These are phyloP conservation scores for Megamerina dolium DNA, from an alignment of 2,888 invertebrate species.

Conservation along the genomic window DNA sequence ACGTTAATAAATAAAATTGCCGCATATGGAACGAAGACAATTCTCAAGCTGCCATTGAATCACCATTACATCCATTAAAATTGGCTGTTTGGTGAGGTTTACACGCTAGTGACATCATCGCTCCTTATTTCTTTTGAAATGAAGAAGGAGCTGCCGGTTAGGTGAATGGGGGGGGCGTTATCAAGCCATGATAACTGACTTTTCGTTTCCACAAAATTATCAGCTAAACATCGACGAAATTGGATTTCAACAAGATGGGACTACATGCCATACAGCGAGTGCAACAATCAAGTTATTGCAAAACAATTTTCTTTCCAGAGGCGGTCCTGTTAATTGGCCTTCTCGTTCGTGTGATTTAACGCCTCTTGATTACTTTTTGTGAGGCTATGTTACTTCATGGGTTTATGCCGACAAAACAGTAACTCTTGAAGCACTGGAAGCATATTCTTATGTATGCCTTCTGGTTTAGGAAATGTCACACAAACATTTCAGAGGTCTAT, in stretches of 20 bases:
- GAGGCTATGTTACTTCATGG: neutral
- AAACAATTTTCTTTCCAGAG: neutral
- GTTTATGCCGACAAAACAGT: conserved; percentile 1
- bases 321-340: neutral
- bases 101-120: neutral
- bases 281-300: no score
- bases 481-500: no score
- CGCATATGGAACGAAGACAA: neutral
- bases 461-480: no score
- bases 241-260: neutral
- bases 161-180: neutral
- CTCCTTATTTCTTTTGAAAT: neutral
- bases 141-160: neutral
- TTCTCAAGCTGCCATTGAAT: no score
- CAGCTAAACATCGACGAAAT: neutral
- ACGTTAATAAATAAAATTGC: no score
- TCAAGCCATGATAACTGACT: neutral
- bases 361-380: conserved; percentile 1
- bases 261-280: neutral
- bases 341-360: neutral
- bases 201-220: neutral
- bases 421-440: conserved; percentile 2
- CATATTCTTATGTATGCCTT: neutral
- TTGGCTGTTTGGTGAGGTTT: neutral
- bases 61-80: conserved; percentile 2